These are phyloP conservation scores for Todiramphus chloris DNA, from an alignment of 2,113 vertebrate species.

Conservation along the genomic window DNA sequence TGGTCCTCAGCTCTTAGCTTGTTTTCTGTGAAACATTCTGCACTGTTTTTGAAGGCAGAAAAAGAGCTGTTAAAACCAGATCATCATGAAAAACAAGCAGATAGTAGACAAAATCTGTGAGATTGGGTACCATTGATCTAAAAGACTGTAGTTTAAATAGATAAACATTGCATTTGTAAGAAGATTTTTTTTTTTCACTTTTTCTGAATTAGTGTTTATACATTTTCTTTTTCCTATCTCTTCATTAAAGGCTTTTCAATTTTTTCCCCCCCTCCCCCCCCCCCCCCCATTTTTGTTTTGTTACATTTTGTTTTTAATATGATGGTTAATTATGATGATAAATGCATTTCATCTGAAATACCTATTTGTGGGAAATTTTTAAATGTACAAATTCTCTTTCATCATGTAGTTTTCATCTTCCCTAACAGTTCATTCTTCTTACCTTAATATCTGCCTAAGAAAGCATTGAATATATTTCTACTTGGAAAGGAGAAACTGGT, in stretches of 20 bases:
- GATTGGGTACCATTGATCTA: background rate
- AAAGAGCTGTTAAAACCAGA: background rate
- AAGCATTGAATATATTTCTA: background rate
- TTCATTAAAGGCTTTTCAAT: background rate
- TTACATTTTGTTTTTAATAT: too few species aligned
- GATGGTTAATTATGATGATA: background rate
- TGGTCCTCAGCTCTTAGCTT: background rate
- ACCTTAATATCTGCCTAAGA: background rate
- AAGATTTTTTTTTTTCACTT: background rate
- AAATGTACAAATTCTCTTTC: background rate
- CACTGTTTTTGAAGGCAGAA: background rate
- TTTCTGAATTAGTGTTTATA: background rate
- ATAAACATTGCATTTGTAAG: background rate
- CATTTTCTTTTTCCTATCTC: background rate
- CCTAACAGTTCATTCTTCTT: background rate
- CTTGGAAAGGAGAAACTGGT: background rate
- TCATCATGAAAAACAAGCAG: background rate
- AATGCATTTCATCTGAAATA: background rate
- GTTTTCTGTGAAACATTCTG: background rate
- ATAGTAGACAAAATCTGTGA: background rate
- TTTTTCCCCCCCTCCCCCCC: too few species aligned
- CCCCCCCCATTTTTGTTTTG: background rate
- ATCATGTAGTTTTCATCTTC: background rate
- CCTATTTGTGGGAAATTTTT: background rate
- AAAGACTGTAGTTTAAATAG: background rate